Percentiles rank a stretch among this genome's conserved stretches.
These are phyloP conservation scores for Petrocephalus schoutedeni DNA, from an alignment of 2,797 vertebrate genomes.

Conservation along the genomic window DNA sequence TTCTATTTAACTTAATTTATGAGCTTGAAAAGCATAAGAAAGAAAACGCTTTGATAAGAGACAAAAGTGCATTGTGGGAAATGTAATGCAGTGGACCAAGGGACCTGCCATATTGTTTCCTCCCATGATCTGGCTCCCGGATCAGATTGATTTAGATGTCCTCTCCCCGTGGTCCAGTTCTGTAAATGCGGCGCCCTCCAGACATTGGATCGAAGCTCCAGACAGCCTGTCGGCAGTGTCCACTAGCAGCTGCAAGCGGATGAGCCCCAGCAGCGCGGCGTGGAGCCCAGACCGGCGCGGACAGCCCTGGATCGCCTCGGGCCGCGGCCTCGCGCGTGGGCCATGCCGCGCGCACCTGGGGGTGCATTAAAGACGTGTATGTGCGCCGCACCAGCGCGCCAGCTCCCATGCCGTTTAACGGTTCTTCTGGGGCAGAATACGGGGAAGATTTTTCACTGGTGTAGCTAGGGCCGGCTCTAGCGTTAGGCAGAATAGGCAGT, in stretches of 20 bases:
- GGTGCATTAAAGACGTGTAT: background rate
- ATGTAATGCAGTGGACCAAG: background rate
- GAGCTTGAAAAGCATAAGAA: background rate
- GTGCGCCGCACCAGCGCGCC: background rate
- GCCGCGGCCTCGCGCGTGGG: too few relatives aligned
- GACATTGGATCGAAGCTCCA: background rate
- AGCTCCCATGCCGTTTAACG: background rate
- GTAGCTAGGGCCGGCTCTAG: background rate
- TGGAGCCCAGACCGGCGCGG: background rate
- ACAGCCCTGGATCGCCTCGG: background rate
- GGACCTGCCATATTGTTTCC: background rate
- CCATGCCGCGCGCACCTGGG: background rate
- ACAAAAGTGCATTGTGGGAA: background rate
- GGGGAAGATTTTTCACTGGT: background rate
- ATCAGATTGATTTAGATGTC: background rate
- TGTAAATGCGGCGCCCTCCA: background rate
- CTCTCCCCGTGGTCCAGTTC: background rate
- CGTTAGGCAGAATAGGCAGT: background rate
- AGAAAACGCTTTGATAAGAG: background rate
- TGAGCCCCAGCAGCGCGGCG: background rate
- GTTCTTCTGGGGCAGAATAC: background rate
- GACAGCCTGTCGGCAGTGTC: background rate
- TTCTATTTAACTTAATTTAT: slow-evolving; percentile 6
- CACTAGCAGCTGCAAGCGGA: background rate
- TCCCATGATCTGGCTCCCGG: background rate